Evolutionary conservation across 2,113 vertebrate genomes (phyloP).

Genomic region (Urocynchramus pylzowi): DNA sequence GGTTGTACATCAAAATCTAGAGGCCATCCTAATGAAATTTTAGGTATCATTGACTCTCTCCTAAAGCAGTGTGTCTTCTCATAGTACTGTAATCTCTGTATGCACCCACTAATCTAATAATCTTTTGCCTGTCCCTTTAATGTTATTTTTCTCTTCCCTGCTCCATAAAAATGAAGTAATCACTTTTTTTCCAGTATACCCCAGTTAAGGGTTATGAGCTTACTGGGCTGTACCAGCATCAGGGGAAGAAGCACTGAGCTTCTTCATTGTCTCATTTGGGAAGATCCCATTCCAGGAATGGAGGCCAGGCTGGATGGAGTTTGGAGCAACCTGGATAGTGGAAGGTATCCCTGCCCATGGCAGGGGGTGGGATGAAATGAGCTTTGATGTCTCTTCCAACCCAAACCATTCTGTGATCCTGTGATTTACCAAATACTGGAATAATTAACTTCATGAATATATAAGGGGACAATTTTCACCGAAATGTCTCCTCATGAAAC

Average conservation of each 20-base stretch:
- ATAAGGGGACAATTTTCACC: not conserved
- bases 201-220: not conserved
- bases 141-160: not conserved
- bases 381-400: not conserved
- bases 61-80: not conserved
- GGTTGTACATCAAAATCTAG: not conserved
- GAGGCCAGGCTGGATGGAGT: accelerated
- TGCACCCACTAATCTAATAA: not conserved
- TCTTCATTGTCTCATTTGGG: not conserved
- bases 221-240: not conserved
- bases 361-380: not conserved
- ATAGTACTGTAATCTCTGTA: not conserved
- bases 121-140: not conserved
- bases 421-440: not conserved
- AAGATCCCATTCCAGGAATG: not conserved
- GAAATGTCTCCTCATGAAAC: accelerated
- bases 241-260: not conserved
- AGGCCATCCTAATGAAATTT: not conserved
- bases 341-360: not conserved
- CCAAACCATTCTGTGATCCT: not conserved
- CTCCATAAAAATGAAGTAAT: not conserved
- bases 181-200: accelerated
- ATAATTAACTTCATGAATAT: accelerated
- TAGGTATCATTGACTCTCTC: not conserved
- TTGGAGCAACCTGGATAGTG: accelerated